phyloP scores from a whole-genome alignment of 1,140 invertebrate genomes.

The Nebria ingens region DNA sequence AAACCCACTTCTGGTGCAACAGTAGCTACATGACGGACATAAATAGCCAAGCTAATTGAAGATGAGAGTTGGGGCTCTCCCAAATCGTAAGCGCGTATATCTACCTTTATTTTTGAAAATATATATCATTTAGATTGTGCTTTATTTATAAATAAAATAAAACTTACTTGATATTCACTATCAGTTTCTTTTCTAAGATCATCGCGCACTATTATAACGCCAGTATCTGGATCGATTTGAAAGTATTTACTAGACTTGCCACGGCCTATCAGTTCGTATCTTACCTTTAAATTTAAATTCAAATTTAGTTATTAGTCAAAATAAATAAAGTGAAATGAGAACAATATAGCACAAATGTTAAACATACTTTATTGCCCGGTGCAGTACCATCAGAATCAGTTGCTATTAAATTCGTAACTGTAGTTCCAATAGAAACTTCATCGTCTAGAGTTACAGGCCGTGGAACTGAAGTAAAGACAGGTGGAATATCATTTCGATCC shows the following conservation, averaged over 20 bases:
- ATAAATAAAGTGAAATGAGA: constrained; percentile 4
- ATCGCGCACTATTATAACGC: constrained; percentile 64
- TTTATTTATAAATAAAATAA: constrained; percentile 11
- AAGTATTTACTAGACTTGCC: constrained; percentile 75
- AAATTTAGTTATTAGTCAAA: background rate
- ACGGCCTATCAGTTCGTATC: constrained; percentile 70
- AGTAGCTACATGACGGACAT: constrained; percentile 65
- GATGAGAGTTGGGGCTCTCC: constrained; percentile 74
- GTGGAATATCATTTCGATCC: constrained; percentile 75
- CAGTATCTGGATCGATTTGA: constrained; percentile 74
- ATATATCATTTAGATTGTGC: background rate
- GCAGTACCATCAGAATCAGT: constrained; percentile 72
- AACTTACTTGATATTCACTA: constrained; percentile 65
- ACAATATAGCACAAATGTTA: constrained; percentile 1
- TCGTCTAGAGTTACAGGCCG: constrained; percentile 75
- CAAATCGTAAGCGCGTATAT: constrained; percentile 77
- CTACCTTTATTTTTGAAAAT: constrained; percentile 43
- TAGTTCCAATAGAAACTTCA: constrained; percentile 66
- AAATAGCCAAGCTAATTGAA: constrained; percentile 67
- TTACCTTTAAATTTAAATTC: constrained; percentile 29
- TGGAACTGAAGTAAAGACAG: constrained; percentile 70
- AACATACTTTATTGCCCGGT: constrained; percentile 61
- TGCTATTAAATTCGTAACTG: constrained; percentile 65
- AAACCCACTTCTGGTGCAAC: constrained; percentile 57
- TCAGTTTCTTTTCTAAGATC: constrained; percentile 74